Base-by-base conservation (phyloP, 2,797 vertebrate genomes). In the Danio jaintianensis region DNA sequence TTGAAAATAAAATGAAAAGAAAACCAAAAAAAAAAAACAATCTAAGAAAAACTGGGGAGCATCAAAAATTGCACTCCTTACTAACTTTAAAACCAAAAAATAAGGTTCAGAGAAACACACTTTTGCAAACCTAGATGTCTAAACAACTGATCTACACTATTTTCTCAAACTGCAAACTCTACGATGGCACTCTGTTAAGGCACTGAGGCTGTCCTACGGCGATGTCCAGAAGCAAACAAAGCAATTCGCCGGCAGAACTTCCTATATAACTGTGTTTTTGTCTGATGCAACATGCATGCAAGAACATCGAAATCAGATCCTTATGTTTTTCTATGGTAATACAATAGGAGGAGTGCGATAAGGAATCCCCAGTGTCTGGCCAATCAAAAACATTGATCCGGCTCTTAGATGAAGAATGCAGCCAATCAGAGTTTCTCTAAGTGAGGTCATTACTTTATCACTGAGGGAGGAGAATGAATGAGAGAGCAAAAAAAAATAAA, bases 261-360 rank as follows among this genome's bases (percentile, higher is more conserved):
- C 69, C 87, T 90, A 91, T 93, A 93, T 93, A 92, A 91, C 71
- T 52, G 55, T 85, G 87, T 88, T 92, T 89, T 85, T 86, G 89
- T 89, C 92, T 94, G 93, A 94, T 93, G 93, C 92, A 94, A 94
- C 84, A 86, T 18, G 75, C 86, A 90, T 89, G 92, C 91, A 93
- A 94, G 87, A 91, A 86, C 68, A 82, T 64, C 78, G 90, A 93
- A 91, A 93, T 82, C 38, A 38, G 88, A 94, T 78, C 89, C 89
- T 86, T 9, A n/a, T 88, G 88, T 90, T 91, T 89, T 89, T 81
- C 82, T 87, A 80, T 85, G 74, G 89, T 89, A 87, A 89, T 86
- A 87, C 79, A 92, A 75, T 53, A 80, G 88, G 91, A 86, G 89
- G 89, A 81, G 71, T 87, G 89, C 85, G 66, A 84, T 83, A 0